Base-by-base conservation (phyloP, 2,888 invertebrate species). In the Chromoteleia sp. region DNA sequence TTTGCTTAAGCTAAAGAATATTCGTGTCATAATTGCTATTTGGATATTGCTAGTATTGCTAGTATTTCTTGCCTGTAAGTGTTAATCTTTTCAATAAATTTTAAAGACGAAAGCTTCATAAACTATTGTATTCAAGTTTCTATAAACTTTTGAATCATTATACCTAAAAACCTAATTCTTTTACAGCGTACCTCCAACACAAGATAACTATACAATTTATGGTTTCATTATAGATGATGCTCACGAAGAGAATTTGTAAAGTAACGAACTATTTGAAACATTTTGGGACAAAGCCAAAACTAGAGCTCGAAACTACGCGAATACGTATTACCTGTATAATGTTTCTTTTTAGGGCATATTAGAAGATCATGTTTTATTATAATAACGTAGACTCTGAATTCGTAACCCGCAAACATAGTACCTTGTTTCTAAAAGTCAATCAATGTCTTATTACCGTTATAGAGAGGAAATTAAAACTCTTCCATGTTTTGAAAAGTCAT, bases 261-360 rank as follows among this genome's bases (percentile, higher is more conserved):
- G 41, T 54, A 67, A 54, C 25, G 54, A 67, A 67, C 52, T 41
- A 67, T 67, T 67, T 54, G 52, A 67, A 67, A 54, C 54, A 36
- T 67, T 54, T 54, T 67, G 67, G 67, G 52, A 45, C 54, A 68
- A 52, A 30, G 56, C 68, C 68, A 56, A 68, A 45, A 54, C 45
- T 45, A 2, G 19, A 41, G 33, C 21, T 21, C 33, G 3, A 39
- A 68, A 68, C 21, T 41, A 30, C 41, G 41, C 68, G 45, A 50
- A 25, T 29, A 54, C 76, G 52, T 50, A 68, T 76, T 41, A 41
- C 61, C 52, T 36, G 52, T 52, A 52, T 30, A 50, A 76, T 61
- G 54, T 76, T 76, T 68, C 59, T 70, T 77, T 76, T 70, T 61
- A 45, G 70, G 45, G 29, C 68, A 61, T 52, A 68, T 76, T 52